Base-by-base conservation (phyloP, 1,140 invertebrate genomes). In the Aphelenchoides fujianensis region DNA sequence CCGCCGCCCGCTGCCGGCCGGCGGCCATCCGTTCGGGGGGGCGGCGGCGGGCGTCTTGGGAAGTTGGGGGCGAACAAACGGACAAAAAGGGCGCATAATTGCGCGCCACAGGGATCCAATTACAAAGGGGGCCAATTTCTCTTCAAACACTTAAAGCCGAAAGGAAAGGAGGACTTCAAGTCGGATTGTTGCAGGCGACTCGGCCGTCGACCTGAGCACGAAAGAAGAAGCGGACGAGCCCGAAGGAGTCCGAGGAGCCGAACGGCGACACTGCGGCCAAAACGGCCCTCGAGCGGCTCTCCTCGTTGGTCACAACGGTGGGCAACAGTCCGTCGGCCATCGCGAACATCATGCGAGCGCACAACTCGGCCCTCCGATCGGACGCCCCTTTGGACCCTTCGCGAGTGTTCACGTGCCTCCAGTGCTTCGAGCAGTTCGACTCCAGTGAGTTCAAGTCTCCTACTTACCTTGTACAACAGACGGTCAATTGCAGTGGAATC, bases 301-400 rank as follows among this genome's bases (percentile, higher is more conserved):
- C 55, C 5, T 59, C 55, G 5, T 59, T 59, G 55, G 55, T 59
- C 27, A 59, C 55, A 5, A 59, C 55, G 5, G 55, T 59, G 27
- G 55, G 55, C 5, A 59, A 59, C 55, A 59, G 23, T 23, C 55
- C 55, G 5, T 59, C 55, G 55, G 5, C 23, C 34, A 16, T 59
- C 7, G 19, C 5, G 5, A 59, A 59, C 55, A 59, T 7, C 5
- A 59, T 59, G 55, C 5, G 55, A 59, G 19, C 19, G 55, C 41
- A 48, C 12, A 48, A 48, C 23, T 59, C 55, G 19, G 5, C 34
- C 27, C 34, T 59, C 7, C 5, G 34, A 5, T 59, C 55, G 34
- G 55, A 59, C 34, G 23, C 5, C 5, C 7, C 5, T 5, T 7
- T 19, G 12, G 55, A 59, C 34, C 55, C 55, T 16, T 7, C 55